phyloP scores from a whole-genome alignment of 2,888 invertebrate species.

The Prosopocoilus inquinatus region DNA sequence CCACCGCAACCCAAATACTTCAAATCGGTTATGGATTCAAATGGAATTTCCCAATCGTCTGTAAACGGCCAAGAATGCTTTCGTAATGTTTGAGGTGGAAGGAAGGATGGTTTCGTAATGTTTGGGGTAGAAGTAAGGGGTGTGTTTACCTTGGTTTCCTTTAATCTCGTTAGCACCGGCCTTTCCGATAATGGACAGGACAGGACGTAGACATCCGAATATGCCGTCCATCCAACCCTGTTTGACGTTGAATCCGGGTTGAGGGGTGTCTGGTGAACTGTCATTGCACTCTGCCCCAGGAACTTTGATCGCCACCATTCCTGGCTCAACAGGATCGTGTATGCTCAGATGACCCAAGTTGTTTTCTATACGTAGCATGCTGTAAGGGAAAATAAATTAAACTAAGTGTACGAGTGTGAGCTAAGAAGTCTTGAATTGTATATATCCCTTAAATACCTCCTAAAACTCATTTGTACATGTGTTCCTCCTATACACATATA shows the following conservation, averaged over 20 bases:
- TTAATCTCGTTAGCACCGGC: slow-evolving; percentile 70
- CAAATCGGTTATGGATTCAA: slow-evolving; percentile 84
- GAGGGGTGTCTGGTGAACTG: slow-evolving; percentile 53
- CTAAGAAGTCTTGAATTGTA: too few relatives aligned
- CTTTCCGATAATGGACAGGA: slow-evolving; percentile 83
- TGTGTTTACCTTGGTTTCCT: slow-evolving; percentile 56
- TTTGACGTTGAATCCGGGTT: slow-evolving; percentile 53
- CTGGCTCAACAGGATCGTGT: slow-evolving; percentile 39
- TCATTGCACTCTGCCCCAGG: slow-evolving; percentile 45
- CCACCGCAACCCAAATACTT: slow-evolving; percentile 94
- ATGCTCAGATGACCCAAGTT: slow-evolving; percentile 58
- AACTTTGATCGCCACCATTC: slow-evolving; percentile 45
- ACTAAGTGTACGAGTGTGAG: too few relatives aligned
- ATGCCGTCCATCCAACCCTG: slow-evolving; percentile 80
- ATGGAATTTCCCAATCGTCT: slow-evolving; percentile 95
- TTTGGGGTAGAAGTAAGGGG: not conserved
- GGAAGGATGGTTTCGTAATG: not conserved
- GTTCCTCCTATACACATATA: too few relatives aligned
- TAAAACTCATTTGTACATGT: too few relatives aligned
- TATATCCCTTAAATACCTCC: too few relatives aligned
- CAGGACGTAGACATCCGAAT: slow-evolving; percentile 83
- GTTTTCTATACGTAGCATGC: slow-evolving; percentile 66
- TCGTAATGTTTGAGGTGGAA: not conserved
- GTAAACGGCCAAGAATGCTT: slow-evolving; percentile 34
- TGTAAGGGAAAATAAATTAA: slow-evolving; percentile 41